phyloP scores from a whole-genome alignment of 2,113 vertebrate genomes.

The Mandrillus leucophaeus region DNA sequence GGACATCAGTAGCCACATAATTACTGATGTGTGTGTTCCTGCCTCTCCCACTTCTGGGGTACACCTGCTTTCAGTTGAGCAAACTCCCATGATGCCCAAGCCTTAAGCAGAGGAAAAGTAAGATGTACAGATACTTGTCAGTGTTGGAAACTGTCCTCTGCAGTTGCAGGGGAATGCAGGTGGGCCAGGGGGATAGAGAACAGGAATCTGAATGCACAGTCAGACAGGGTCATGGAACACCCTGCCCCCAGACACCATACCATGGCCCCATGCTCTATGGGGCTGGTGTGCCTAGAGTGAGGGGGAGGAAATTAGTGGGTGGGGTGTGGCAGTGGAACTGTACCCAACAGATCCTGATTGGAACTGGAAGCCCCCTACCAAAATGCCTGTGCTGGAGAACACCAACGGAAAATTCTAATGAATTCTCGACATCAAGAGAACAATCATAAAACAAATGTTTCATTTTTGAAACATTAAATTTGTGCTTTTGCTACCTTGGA shows the following conservation, averaged over 20 bases:
- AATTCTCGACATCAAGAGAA: neutral
- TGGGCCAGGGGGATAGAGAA: neutral
- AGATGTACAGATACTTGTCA: neutral
- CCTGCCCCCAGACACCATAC: neutral
- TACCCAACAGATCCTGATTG: neutral
- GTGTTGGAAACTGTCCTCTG: neutral
- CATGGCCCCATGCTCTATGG: too few relatives aligned
- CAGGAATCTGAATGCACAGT: neutral
- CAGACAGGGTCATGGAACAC: neutral
- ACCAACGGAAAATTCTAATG: neutral
- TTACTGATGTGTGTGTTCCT: neutral
- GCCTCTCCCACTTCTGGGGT: neutral
- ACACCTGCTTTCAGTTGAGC: neutral
- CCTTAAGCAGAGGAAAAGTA: neutral
- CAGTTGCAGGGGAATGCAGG: neutral
- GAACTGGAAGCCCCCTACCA: neutral
- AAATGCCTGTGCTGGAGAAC: neutral
- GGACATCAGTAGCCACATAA: neutral
- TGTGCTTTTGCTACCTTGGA: neutral
- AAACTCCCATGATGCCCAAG: neutral
- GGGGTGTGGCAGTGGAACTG: neutral
- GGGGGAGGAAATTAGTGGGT: neutral
- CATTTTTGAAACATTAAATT: neutral
- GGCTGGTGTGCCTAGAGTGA: neutral
- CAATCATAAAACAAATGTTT: neutral